A percentile compares a stretch with the other conserved stretches of the same genome.
phyloP scores from a whole-genome alignment of 2,888 invertebrate genomes.

The Cacoxenus indagator region DNA sequence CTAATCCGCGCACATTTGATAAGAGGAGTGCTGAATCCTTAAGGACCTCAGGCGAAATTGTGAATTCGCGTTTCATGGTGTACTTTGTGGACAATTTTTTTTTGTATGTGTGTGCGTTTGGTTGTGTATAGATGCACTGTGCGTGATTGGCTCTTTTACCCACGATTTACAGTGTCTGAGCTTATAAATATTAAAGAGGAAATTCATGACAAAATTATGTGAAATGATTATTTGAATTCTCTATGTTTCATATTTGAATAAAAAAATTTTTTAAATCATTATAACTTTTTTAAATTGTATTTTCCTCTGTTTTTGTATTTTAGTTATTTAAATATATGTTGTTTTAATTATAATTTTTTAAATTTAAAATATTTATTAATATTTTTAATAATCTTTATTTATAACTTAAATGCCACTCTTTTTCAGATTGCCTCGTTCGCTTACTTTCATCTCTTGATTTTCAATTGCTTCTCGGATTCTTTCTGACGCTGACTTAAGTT shows the following conservation, averaged over 20 bases:
- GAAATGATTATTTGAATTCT: background rate
- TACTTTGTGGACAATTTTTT: background rate
- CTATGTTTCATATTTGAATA: background rate
- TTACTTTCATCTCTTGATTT: no score
- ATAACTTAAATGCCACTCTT: no score
- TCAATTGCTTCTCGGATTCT: no score
- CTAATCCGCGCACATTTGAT: slow-evolving; percentile 11
- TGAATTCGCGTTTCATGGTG: slow-evolving; percentile 11
- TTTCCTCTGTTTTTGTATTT: no score
- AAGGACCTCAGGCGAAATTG: slow-evolving; percentile 8
- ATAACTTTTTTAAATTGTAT: no score
- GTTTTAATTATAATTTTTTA: no score
- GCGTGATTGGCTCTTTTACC: background rate
- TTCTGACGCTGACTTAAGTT: no score
- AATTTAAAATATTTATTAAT: no score
- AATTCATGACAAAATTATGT: slow-evolving; percentile 19
- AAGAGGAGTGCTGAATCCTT: slow-evolving; percentile 1
- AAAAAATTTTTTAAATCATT: background rate
- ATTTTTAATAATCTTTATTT: no score
- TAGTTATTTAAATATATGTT: no score
- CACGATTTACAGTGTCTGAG: slow-evolving; percentile 12
- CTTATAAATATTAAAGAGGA: slow-evolving; percentile 16
- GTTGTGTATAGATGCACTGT: background rate
- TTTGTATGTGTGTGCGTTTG: background rate
- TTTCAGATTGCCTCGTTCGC: no score